Base-by-base conservation (phyloP, 2,113 vertebrate genomes). In the Vulpes lagopus region DNA sequence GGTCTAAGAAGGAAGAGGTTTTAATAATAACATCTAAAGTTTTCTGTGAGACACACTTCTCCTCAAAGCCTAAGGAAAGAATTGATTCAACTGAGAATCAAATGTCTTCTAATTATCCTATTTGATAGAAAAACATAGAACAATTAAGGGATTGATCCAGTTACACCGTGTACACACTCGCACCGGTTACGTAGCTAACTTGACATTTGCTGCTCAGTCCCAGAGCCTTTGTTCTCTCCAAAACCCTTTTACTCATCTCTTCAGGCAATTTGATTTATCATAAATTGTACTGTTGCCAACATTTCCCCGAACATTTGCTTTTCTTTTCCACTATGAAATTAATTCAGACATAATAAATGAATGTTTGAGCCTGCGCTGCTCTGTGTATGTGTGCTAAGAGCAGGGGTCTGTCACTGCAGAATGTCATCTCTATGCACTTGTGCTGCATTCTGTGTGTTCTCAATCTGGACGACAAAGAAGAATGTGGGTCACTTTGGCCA, bases 241-340 rank as follows among this genome's bases (percentile, higher is more conserved):
- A 97, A 97, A 74, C 27, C 79, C 59, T 73, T 89, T 90, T 43
- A 65, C 22, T 78, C 91, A 76, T 90, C 89, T 97, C 94, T 96
- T 96, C 60, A 82, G 89, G 94, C 90, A 78, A 97, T 95, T 81
- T 97, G 89, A 94, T 88, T 97, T 81, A 95, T 96, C 79, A 35
- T 80, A 92, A 96, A 92, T 81, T 87, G 83, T 90, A 73, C 87
- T 35, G 62, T 93, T 95, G 73, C 83, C 90, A 95, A 64, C 71
- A 89, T 94, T 91, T 98, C 95, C 95, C 94, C 78, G 35, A 96
- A 78, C 57, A 57, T 87, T 96, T 88, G 79, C 85, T 95, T 96
- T 89, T 9, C 89, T 86, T 73, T 35, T 79, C 38, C 65, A 62
- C 88, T 62, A 53, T 64, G 60, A 97, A 97, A 81, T 96, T 88